Base-by-base conservation (phyloP, 2,888 invertebrate genomes). In the Uropetala carovei region DNA sequence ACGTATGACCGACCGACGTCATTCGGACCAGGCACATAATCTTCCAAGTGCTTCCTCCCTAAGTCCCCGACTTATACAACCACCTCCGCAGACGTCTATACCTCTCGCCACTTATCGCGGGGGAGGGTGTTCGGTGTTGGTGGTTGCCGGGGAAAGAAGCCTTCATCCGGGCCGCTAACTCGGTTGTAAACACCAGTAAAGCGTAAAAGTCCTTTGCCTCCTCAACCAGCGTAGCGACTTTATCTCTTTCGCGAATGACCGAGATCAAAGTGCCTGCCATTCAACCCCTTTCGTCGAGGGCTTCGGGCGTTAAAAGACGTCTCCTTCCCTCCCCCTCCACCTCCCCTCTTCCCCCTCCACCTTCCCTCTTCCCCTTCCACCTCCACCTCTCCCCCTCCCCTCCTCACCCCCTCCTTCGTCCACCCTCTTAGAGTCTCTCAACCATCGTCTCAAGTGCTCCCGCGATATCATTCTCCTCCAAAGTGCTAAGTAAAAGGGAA, bases 211-310 rank as follows among this genome's bases (percentile, higher is more conserved):
- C 89, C 64, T 64, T 89, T 64, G 64, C 64, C 89, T 60, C 13
- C 60, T 30, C 60, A 43, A 60, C 30, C 86, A 30, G 60, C 86
- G 57, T 30, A 10, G 89, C 30, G 64, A 89, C 89, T 89, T 64
- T 64, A 89, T 89, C 89, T 89, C 89, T 43, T 18, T 60, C 89
- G 89, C 89, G 89, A 89, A 89, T 89, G 89, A 89, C 89, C 89
- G 89, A 89, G 89, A 89, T 89, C 89, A 89, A 89, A 89, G 89
- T 89, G 89, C 83, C 83, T 57, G 83, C 89, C 89, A 60, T 89
- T 89, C 64, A 89, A 64, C 86, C 85, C 43, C 60, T 60, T 30
- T 60, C 86, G 60, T 86, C 60, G 86, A 60, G 43, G 64, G 89
- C 68, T 64, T 16, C 30, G 68, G 89, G 89, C 43, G 68, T 89